Evolutionary conservation across 2,888 invertebrate genomes (phyloP), one percentile per base, ranked within the genome.

Genomic region (Drosophila longiperda): DNA sequence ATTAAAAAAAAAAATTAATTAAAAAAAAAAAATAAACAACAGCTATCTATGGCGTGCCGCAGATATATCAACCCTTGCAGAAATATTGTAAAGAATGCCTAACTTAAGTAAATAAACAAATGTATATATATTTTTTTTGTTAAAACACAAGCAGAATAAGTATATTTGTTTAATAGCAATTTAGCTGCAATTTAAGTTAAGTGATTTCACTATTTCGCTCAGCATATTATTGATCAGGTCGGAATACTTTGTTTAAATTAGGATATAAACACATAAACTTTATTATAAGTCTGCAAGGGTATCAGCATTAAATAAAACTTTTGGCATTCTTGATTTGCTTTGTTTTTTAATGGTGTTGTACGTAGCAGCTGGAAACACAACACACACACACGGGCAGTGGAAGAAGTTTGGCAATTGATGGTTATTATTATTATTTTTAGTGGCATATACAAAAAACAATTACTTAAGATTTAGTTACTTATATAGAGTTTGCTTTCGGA

Each of bases 361-460:
- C 53, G 54, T 62, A 52, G 61, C 66, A 80, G 63, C 77, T 72
- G 66, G 66, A 54, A 67, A 80, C 57, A 79, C 75, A 66, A 76
- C 72, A 80, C 70, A 66, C 50, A 55, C 36, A 68, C 59, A 40
- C 73, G 64, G 58, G 57, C 59, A 73, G 73, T 58, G 49, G 38
- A 20, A 54, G 40, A 60, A 57, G 40, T 76, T 75, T 70, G 81
- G 58, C 54, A 73, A 67, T 81, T 76, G 72, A 77, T 77, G 66
- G 78, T 77, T 78, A 60, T 78, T 76, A 79, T 75, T 77, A 75
- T 79, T 79, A 50, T 60, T 59, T 81, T 81, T 79, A 79, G 80
- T 78, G 78, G 74, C 82, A 78, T 78, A 66, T 78, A 79, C 82
- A 79, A 48, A 69, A 74, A 82, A 78, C 82, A 79, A 69, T 82